Conservation (phyloP, 2,113 vertebrate species). For the Halichoerus grypus region DNA sequence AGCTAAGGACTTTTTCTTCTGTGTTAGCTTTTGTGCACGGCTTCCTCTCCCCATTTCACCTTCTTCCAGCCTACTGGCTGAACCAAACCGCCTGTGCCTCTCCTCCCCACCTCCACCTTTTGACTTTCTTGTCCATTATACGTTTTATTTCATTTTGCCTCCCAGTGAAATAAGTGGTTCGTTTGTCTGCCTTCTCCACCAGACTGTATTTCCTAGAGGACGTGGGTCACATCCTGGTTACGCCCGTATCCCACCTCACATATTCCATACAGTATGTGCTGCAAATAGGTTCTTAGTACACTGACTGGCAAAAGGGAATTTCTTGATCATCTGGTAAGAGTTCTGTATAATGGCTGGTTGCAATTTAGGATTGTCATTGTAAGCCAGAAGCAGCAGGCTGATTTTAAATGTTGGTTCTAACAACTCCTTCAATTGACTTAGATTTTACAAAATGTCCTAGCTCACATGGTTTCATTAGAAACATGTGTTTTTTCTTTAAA, state of each 20-base stretch:
- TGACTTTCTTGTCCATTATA: background rate
- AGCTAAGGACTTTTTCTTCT: background rate
- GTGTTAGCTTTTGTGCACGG: background rate
- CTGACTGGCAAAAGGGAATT: background rate
- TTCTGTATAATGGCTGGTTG: background rate
- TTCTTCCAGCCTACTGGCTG: background rate
- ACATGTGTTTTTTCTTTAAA: background rate
- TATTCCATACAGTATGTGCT: background rate
- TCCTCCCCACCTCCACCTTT: background rate
- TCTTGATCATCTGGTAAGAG: background rate
- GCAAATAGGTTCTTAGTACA: background rate
- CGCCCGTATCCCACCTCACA: rapidly evolving
- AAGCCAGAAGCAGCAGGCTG: background rate
- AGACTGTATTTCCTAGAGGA: background rate
- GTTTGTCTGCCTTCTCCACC: background rate
- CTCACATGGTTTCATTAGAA: background rate
- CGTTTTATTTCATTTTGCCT: background rate
- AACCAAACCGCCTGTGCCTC: background rate
- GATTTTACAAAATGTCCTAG: background rate
- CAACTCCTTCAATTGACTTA: background rate
- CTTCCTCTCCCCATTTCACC: rapidly evolving
- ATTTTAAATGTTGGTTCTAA: background rate
- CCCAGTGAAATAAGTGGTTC: background rate
- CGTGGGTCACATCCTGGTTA: background rate
- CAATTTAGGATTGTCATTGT: background rate